Evolutionary conservation across 1,140 invertebrate genomes (phyloP).

Genomic region (Heliconius nattereri): DNA sequence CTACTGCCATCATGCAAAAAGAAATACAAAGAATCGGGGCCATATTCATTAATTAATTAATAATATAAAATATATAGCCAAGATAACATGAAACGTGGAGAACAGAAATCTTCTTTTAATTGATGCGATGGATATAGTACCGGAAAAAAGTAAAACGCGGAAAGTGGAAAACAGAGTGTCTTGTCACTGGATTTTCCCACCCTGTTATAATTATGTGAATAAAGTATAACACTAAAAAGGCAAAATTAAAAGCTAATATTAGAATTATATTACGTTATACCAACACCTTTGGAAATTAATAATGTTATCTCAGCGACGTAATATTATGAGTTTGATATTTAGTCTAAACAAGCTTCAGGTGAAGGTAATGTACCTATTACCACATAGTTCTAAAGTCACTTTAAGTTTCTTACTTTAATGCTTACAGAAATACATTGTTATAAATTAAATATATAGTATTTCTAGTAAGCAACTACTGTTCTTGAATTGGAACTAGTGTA

Average conservation of each 20-base stretch:
- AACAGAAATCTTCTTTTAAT: too few relatives aligned
- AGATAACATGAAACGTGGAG: too few relatives aligned
- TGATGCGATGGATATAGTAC: too few relatives aligned
- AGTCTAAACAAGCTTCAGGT: slow-evolving; percentile 4
- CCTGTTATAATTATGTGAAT: not conserved
- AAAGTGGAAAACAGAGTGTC: too few relatives aligned
- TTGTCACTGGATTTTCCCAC: not conserved
- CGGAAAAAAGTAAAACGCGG: too few relatives aligned
- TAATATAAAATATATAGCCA: too few relatives aligned
- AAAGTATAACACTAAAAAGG: not conserved
- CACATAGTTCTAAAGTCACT: not conserved
- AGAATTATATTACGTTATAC: not conserved
- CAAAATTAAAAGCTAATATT: not conserved
- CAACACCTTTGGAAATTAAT: not conserved
- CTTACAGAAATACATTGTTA: not conserved
- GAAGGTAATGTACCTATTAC: slow-evolving; percentile 9
- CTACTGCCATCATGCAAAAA: too few relatives aligned
- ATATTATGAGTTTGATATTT: not conserved
- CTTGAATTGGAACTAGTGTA: too few relatives aligned
- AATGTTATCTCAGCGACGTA: slow-evolving; percentile 4
- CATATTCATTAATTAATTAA: too few relatives aligned
- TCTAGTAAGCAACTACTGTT: not conserved
- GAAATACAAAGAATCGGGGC: too few relatives aligned
- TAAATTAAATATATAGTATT: not conserved
- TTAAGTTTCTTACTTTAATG: slow-evolving; percentile 8